Percentiles rank a stretch among this genome's conserved stretches.
These are phyloP conservation scores for Podarcis siculus DNA, from an alignment of 2,797 vertebrate genomes.

Conservation along the genomic window DNA sequence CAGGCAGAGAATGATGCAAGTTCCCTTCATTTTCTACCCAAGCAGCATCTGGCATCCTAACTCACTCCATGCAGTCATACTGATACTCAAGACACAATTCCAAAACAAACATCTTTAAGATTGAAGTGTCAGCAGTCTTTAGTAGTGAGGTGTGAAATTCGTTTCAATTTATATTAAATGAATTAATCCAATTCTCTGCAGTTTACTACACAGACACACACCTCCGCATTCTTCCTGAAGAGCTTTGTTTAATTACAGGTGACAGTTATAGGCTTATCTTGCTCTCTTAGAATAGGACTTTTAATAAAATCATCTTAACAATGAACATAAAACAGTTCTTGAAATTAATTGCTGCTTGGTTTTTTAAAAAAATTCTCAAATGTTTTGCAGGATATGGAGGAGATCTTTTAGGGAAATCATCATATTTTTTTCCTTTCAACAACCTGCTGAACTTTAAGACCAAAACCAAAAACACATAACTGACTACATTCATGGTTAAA, in stretches of 20 bases:
- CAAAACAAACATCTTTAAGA: not conserved
- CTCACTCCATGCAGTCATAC: not conserved
- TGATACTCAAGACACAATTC: not conserved
- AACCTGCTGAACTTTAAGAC: constrained; percentile 19
- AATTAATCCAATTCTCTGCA: not conserved
- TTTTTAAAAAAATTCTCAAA: not conserved
- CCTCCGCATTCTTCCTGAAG: constrained; percentile 50
- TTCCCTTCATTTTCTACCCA: not conserved
- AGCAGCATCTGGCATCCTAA: not conserved
- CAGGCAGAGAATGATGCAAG: not conserved
- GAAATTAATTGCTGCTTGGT: constrained; percentile 33
- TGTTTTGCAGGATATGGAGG: not conserved
- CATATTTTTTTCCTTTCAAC: constrained; percentile 25
- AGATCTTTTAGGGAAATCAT: constrained; percentile 2
- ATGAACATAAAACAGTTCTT: constrained; percentile 36
- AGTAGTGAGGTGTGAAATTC: not conserved
- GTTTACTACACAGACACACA: not conserved
- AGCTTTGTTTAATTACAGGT: constrained; percentile 54
- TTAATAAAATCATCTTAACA: constrained; percentile 62
- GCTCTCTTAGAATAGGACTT: constrained; percentile 61
- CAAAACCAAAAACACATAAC: constrained; percentile 20
- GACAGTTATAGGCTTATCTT: constrained; percentile 53
- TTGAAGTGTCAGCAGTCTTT: not conserved
- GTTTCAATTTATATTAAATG: not conserved
- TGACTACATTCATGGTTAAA: constrained; percentile 12